These are phyloP conservation scores for Dugesia japonica DNA, from an alignment of 2,888 invertebrate species.

Conservation along the genomic window DNA sequence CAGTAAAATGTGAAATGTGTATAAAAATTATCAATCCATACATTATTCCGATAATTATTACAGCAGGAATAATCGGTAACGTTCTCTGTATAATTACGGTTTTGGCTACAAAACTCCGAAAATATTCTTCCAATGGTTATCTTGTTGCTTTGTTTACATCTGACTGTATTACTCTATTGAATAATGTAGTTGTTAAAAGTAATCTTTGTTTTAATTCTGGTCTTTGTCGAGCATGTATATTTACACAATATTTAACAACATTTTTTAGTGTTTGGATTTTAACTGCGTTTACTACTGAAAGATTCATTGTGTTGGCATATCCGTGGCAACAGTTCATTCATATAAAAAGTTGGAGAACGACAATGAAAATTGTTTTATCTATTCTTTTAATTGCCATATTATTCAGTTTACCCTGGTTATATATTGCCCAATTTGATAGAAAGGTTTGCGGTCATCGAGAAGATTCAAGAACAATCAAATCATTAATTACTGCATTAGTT, in stretches of 20 bases:
- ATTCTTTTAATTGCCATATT: not conserved
- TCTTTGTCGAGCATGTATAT: slow-evolving; percentile 22
- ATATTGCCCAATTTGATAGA: not conserved
- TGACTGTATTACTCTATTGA: slow-evolving; percentile 3
- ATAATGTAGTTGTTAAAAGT: not conserved
- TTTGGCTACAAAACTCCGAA: not conserved
- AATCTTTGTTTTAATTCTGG: not conserved
- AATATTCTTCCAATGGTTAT: not conserved
- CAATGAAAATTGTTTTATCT: not conserved
- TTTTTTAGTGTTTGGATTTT: slow-evolving; percentile 28
- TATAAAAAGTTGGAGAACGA: not conserved
- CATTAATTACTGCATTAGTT: not conserved
- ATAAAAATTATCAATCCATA: slow-evolving; percentile 16
- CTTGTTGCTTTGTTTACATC: slow-evolving; percentile 2
- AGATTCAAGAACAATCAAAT: not conserved
- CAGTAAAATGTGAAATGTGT: slow-evolving; percentile 4
- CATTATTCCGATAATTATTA: not conserved
- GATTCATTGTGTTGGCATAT: slow-evolving; percentile 25
- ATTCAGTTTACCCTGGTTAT: slow-evolving; percentile 20
- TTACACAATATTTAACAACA: slow-evolving; percentile 13
- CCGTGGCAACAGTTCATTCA: slow-evolving; percentile 22
- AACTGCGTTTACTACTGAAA: slow-evolving; percentile 11
- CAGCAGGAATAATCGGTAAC: slow-evolving; percentile 25
- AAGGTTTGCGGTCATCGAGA: not conserved
- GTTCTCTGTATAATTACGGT: slow-evolving; percentile 6